Evolutionary conservation across 92 coral and sea anemone species (phyloP), one percentile per base, ranked within the genome.

Genomic region (Zoanthus gigantus): DNA sequence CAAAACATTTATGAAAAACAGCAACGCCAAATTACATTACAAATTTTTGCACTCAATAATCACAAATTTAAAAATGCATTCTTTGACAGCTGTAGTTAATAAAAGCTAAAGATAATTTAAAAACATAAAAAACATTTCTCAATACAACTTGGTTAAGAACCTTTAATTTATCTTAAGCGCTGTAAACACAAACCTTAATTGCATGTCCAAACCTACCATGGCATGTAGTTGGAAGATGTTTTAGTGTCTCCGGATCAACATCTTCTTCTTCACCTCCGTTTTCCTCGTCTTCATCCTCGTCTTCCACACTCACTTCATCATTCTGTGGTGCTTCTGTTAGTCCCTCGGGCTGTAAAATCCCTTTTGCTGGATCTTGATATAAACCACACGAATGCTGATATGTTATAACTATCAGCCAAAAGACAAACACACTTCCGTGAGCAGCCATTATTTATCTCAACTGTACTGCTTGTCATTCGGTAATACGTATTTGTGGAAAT

Each of bases 311-410:
- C 61, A 46, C 18, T 81, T 65, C 74, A 67, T 56, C 28, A 12
- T 81, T 10, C 9, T 23, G 45, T 45, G 74, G 13, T 28, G 16
- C 10, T 13, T 67, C 45, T 10, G 46, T 65, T 34, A 81, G 0
- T 17, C 28, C 60, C 47, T 81, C 61, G 18, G 85, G 85, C 12
- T 81, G 57, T 81, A 81, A 71, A 65, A 81, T 65, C 28, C 85
- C 85, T 81, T 81, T 74, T 65, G 85, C 17, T 9, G 85, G 85
- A 50, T 81, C 85, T 54, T 81, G 73, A 63, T 81, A 81, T 23
- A n/a, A n/a, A 23, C 60, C 75, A 18, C 11, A 53, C 1, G 58
- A 15, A 17, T 67, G 60, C 10, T 34, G 58, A 16, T 10, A 60
- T 28, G 47, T 16, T n/a, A 46, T 44, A 9, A 67, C 0, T 14